Conservation (phyloP, 1,140 invertebrate species). For the Globodera rostochiensis region DNA sequence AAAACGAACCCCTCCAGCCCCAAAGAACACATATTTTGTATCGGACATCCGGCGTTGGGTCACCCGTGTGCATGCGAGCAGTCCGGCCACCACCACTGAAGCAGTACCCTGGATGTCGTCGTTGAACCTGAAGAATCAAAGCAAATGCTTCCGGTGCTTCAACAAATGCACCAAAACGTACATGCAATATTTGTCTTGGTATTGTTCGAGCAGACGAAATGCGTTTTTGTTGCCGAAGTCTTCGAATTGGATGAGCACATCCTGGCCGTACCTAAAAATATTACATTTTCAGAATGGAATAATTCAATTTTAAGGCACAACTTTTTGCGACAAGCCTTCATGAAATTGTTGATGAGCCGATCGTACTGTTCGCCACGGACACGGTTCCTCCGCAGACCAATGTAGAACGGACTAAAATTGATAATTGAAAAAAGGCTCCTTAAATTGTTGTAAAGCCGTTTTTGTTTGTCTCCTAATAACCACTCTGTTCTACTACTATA, state of each 20-base stretch:
- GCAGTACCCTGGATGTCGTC: slow-evolving; percentile 96
- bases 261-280: slow-evolving; percentile 32
- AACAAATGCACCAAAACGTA: background rate
- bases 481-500: too few relatives aligned
- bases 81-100: slow-evolving; percentile 84
- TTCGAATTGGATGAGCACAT: slow-evolving; percentile 78
- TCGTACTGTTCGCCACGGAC: slow-evolving; percentile 86
- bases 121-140: slow-evolving; percentile 73
- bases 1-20: slow-evolving; percentile 75
- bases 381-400: slow-evolving; percentile 84
- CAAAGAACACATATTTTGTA: slow-evolving; percentile 84
- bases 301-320: background rate
- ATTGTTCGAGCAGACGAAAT: slow-evolving; percentile 84
- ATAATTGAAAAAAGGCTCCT: background rate
- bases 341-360: slow-evolving; percentile 94
- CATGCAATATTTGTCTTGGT: slow-evolving; percentile 83
- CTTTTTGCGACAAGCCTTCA: slow-evolving; percentile 87
- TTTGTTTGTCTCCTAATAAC: background rate
- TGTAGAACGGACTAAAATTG: slow-evolving; percentile 77
- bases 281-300: background rate
- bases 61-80: slow-evolving; percentile 79
- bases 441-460: background rate
- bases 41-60: slow-evolving; percentile 79
- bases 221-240: slow-evolving; percentile 93
- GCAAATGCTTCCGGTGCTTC: background rate